Base-by-base conservation (phyloP, 2,113 vertebrate genomes). In the Bothrops jararaca region DNA sequence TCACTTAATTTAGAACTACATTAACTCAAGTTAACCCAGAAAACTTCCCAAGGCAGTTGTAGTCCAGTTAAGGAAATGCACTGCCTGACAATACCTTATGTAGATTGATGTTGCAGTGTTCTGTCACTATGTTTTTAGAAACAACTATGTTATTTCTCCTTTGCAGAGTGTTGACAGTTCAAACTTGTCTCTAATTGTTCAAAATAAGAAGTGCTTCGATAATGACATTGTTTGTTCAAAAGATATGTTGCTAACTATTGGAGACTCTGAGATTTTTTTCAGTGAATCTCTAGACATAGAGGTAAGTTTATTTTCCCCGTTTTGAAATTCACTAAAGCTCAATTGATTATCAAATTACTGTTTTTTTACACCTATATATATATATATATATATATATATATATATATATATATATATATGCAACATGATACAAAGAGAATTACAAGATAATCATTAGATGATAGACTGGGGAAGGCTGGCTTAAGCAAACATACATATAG, bases 151-250 rank as follows among this genome's bases (percentile, higher is more conserved):
- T 0, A 91, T 85, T 96, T 97, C 90, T 95, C 90, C 39, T 97
- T 97, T 9, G 58, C 97, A 99, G 99, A 98, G 98, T 96, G 95
- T 96, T 92, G 98, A 98, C 96, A 98, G 98, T 92, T 97, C 97
- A 45, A 99, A 99, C 95, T 95, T 99, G 94, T 99, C 99, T 95
- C 97, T 99, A 96, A 98, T 99, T 94, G 97, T 98, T 90, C 98
- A 99, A 97, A 99, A 99, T 97, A 99, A 98, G 96, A 99, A 99
- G 97, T 99, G 99, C 97, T 99, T 99, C 97, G 99, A 99, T 96
- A 99, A 99, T 29, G 98, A 99, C 92, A 99, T 99, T 95, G 98
- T 99, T 95, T 99, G 99, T 94, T 99, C 99, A 60, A 99, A 99
- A 98, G 98, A 98, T 96, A 96, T 99, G 96, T 98, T 99, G 93